phyloP scores from a whole-genome alignment of 1,140 invertebrate species.

The Drosophila rhopaloa region DNA sequence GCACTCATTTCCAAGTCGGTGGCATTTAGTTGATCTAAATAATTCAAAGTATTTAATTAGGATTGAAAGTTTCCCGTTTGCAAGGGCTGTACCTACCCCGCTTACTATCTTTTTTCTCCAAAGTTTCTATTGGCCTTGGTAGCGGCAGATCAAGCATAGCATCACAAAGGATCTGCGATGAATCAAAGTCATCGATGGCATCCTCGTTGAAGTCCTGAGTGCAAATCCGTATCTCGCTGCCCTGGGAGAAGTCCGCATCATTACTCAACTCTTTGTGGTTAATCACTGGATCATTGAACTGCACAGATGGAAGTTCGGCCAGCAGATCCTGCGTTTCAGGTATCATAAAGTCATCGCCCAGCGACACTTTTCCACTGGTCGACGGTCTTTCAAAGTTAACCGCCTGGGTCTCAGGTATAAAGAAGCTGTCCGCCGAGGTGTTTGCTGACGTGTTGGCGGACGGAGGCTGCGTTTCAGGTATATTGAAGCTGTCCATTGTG shows the following conservation, averaged over 20 bases:
- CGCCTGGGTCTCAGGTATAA: slow-evolving; percentile 54
- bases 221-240: slow-evolving; percentile 54
- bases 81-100: not conserved
- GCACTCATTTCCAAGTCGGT: slow-evolving; percentile 43
- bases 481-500: slow-evolving; percentile 28
- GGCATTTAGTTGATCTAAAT: slow-evolving; percentile 5
- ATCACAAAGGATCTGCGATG: slow-evolving; percentile 51
- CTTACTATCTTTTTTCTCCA: not conserved
- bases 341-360: slow-evolving; percentile 54
- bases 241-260: slow-evolving; percentile 41
- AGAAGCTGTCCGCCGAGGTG: slow-evolving; percentile 51
- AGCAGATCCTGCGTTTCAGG: slow-evolving; percentile 55
- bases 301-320: not conserved
- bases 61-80: not conserved
- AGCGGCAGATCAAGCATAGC: not conserved
- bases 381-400: slow-evolving; percentile 1
- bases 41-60: not conserved
- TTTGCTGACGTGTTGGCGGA: slow-evolving; percentile 36
- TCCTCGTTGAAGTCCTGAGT: slow-evolving; percentile 68
- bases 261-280: not conserved
- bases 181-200: slow-evolving; percentile 67
- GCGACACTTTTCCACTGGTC: slow-evolving; percentile 11
- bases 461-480: slow-evolving; percentile 52
- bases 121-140: not conserved
- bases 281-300: not conserved